Base-by-base conservation (phyloP, 1,140 invertebrate species). In the Eumaeus atala region DNA sequence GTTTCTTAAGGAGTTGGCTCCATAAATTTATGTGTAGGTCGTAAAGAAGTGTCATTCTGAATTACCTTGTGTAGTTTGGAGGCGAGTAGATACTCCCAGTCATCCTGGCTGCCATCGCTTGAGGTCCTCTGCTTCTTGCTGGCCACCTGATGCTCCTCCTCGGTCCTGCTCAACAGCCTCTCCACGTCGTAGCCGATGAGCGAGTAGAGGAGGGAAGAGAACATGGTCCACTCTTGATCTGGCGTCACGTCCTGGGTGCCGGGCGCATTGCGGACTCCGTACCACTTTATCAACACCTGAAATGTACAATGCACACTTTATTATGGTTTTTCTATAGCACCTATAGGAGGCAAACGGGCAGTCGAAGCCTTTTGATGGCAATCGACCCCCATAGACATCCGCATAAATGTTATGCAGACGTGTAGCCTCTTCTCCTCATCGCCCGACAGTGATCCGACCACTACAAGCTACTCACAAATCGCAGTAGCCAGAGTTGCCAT, bases 221-320 rank as follows among this genome's bases (percentile, higher is more conserved):
- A 97, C 64, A 95, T 89, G 5, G 90, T 88, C 95, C 96, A 96
- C 82, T 98, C 96, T 61, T 94, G 91, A 61, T 91, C 89, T 0
- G 91, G 90, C 34, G 92, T 93, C 44, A 95, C 89, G 65, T 96
- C 92, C 63, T 93, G 91, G 0, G 93, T 92, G 0, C 96, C 96
- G 0, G 95, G 95, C 4, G 95, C 93, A 89, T 97, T 97, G 48
- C 95, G 88, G 1, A 91, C 90, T 0, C 93, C 91, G 72, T 97
- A 98, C 96, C 96, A 98, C 73, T 93, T 93, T 35, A 93, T 91
- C 44, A 96, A 88, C 0, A 97, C 84, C 69, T 88, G 60, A 28
- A 67, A 70, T 37, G 42, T 7, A 34, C 3, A 57, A 10, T 18
- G 17, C 36, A 48, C 36, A n/a, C n/a, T n/a, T n/a, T n/a, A n/a